Conservation (phyloP, 2,888 invertebrate genomes). For the Volucella zonaria region DNA sequence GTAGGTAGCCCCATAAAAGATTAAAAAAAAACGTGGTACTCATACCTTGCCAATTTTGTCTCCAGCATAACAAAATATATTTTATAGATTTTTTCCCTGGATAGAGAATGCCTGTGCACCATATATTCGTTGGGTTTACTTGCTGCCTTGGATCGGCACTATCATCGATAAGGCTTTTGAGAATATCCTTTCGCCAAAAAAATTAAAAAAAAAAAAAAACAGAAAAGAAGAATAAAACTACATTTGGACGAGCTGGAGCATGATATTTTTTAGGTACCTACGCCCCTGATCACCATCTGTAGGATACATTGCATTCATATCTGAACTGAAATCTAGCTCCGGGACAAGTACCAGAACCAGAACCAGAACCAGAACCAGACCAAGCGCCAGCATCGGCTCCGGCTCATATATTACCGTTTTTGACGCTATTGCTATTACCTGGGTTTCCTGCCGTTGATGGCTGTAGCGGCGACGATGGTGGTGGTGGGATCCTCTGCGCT, state of each 20-base stretch:
- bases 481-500: neutral
- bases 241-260: too few relatives aligned
- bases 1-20: conserved; percentile 19
- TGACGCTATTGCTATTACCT: conserved; percentile 46
- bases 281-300: too few relatives aligned
- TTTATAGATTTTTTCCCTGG: conserved; percentile 23
- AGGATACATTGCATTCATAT: too few relatives aligned
- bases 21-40: conserved; percentile 2
- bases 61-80: neutral
- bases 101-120: neutral
- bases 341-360: neutral
- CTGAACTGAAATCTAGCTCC: neutral
- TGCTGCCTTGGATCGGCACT: conserved; percentile 8
- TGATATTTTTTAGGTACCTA: too few relatives aligned
- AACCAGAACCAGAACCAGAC: conserved; percentile 2
- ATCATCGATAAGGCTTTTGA: conserved; percentile 42
- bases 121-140: neutral
- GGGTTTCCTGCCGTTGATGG: neutral
- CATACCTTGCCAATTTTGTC: conserved; percentile 9
- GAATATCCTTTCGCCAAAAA: conserved; percentile 21
- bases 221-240: neutral
- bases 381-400: neutral
- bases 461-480: neutral
- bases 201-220: neutral
- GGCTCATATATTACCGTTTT: conserved; percentile 33